Evolutionary conservation across 2,113 vertebrate species (phyloP), one percentile per base, ranked within the genome.

Genomic region (Zapus hudsonius): DNA sequence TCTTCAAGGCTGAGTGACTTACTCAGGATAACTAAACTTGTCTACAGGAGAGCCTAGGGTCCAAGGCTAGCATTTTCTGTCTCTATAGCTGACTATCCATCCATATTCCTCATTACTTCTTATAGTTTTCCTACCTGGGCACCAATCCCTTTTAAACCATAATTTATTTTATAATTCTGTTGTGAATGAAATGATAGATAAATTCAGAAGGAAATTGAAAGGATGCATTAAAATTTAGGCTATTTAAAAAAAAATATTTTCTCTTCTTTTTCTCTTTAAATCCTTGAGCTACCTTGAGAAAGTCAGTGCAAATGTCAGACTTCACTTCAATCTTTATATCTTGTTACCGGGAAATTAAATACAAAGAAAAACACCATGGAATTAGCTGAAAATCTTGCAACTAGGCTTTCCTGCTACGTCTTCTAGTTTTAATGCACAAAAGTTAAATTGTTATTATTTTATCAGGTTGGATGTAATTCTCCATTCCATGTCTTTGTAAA

Each of bases 281-380:
- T 88, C 16, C 25, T 84, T 1, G 52, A 59, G 27, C 15, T 84
- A 57, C 25, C 27, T 78, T 78, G 25, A 76, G 52, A 33, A 72
- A 63, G 20, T 72, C 59, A 85, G 17, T 63, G 40, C 52, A 55
- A 15, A 78, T 92, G 76, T 93, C 67, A 73, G 29, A 85, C 64
- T 59, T 76, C 94, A 31, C 75, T 31, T 84, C 64, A 36, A n/a
- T 44, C 84, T 89, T 92, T 90, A 44, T 80, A 85, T 59, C 63
- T 61, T 75, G 20, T 73, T 84, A 81, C 63, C 44, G 92, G 86
- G 89, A 92, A 83, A 87, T 66, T 78, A 6, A 72, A 5, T 67
- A 36, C 69, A 67, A 88, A 66, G 73, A 81, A 64, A 80, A 93
- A 29, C 22, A 6, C 55, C 12, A 3, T 55, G 40, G 42, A 55